Percentiles rank a stretch among this genome's conserved stretches.
Conservation (phyloP, 2,797 vertebrate genomes). For the Acropternis orthonyx region DNA sequence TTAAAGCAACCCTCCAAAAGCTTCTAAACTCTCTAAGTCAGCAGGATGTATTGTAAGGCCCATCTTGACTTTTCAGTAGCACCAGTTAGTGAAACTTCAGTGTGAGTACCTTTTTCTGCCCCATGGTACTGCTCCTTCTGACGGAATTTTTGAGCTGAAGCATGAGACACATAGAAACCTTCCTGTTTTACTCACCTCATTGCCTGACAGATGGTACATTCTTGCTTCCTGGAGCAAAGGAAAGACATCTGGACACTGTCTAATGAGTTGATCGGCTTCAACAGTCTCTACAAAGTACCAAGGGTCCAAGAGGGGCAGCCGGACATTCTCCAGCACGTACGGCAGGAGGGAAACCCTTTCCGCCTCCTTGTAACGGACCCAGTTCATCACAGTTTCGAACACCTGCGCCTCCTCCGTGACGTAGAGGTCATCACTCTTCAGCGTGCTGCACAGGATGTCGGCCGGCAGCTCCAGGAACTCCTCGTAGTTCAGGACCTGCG, state of each 20-base stretch:
- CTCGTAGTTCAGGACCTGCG: constrained; percentile 83
- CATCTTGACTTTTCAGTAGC: not conserved
- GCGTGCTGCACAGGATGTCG: constrained; percentile 80
- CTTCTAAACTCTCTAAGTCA: not conserved
- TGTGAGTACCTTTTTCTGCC: not conserved
- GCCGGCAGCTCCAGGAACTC: constrained; percentile 88
- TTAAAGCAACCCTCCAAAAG: not conserved
- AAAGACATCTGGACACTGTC: constrained; percentile 87
- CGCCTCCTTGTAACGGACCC: constrained; percentile 82
- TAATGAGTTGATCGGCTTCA: constrained; percentile 88
- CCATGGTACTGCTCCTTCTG: not conserved
- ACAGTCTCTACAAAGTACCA: constrained; percentile 94
- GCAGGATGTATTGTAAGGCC: not conserved
- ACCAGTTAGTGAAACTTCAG: not conserved
- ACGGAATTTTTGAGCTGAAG: not conserved
- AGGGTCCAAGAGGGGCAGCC: constrained; percentile 89
- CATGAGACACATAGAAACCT: not conserved
- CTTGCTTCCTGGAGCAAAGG: constrained; percentile 91
- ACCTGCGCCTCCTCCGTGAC: constrained; percentile 89
- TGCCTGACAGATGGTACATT: constrained; percentile 90
- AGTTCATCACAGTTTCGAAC: constrained; percentile 89
- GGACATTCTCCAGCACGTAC: constrained; percentile 81
- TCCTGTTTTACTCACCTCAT: constrained; percentile 81
- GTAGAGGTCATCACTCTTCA: constrained; percentile 88
- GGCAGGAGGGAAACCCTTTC: constrained; percentile 81